These are phyloP conservation scores for Ianthella basta DNA, from an alignment of 37 sponge, comb jelly and placozoan genomes.

Conservation along the genomic window DNA sequence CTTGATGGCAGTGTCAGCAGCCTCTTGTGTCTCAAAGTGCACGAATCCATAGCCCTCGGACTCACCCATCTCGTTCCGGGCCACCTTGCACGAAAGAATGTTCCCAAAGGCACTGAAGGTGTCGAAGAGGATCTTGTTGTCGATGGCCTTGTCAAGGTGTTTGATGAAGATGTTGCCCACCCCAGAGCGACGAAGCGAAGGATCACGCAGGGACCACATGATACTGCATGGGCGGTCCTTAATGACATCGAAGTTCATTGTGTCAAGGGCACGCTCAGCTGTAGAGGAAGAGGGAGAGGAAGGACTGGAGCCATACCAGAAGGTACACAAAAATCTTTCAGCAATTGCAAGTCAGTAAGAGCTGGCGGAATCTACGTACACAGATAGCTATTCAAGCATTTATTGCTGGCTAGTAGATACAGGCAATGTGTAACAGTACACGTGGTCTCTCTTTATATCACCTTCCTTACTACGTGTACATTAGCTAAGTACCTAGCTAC, in stretches of 20 bases:
- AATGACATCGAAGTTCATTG: slow-evolving; percentile 97
- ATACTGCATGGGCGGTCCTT: slow-evolving; percentile 91
- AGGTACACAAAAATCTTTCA: too few relatives aligned
- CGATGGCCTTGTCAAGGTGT: slow-evolving; percentile 98
- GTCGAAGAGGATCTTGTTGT: slow-evolving; percentile 97
- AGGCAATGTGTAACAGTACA: too few relatives aligned
- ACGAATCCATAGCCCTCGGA: slow-evolving; percentile 98
- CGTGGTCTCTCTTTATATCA: too few relatives aligned
- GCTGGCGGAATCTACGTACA: too few relatives aligned
- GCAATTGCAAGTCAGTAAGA: too few relatives aligned
- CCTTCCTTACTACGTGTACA: too few relatives aligned
- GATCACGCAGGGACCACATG: slow-evolving; percentile 99
- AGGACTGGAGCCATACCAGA: too few relatives aligned
- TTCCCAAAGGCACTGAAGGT: slow-evolving; percentile 99
- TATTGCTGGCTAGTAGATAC: too few relatives aligned
- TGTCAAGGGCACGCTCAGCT: slow-evolving; percentile 98
- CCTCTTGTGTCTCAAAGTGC: slow-evolving; percentile 98
- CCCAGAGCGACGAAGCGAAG: slow-evolving; percentile 95
- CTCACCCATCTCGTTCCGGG: slow-evolving; percentile 71
- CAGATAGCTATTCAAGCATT: too few relatives aligned
- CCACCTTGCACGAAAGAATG: slow-evolving; percentile 99
- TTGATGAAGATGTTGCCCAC: slow-evolving; percentile 99
- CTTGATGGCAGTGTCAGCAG: slow-evolving; percentile 91
- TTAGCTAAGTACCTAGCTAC: too few relatives aligned
- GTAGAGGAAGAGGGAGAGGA: too few relatives aligned